phyloP scores from a whole-genome alignment of 2,797 vertebrate genomes.

The Sphenopsis melanotis region DNA sequence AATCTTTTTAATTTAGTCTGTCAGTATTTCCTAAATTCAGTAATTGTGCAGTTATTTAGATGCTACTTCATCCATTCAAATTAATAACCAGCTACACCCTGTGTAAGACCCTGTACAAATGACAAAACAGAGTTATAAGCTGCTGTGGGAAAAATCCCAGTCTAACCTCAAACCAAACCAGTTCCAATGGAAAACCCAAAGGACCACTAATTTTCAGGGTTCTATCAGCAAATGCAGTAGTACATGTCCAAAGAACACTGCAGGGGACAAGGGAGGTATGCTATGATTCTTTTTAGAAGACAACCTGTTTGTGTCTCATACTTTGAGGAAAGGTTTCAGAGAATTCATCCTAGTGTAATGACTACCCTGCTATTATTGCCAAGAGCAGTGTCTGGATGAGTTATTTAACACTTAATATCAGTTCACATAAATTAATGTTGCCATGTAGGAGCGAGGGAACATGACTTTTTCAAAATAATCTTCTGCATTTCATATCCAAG shows the following conservation, averaged over 20 bases:
- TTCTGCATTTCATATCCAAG: conserved; percentile 36
- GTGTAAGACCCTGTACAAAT: background rate
- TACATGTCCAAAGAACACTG: background rate
- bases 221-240: background rate
- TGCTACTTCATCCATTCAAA: background rate
- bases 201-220: background rate
- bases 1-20: conserved; percentile 2
- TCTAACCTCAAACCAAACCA: background rate
- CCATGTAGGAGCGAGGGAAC: conserved; percentile 7
- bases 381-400: conserved; percentile 46
- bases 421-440: conserved; percentile 29
- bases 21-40: conserved; percentile 6
- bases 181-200: background rate
- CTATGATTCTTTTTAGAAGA: background rate
- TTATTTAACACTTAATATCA: conserved; percentile 50
- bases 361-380: conserved; percentile 1
- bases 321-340: conserved; percentile 20
- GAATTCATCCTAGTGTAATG: conserved; percentile 8
- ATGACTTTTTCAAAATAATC: conserved; percentile 41
- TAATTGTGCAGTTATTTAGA: background rate
- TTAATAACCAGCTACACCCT: background rate
- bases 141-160: background rate
- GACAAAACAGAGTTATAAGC: background rate
- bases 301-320: conserved; percentile 10
- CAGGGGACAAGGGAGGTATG: background rate